Evolutionary conservation across 2,113 vertebrate genomes (phyloP).

Genomic region (Aphyosemion australe): DNA sequence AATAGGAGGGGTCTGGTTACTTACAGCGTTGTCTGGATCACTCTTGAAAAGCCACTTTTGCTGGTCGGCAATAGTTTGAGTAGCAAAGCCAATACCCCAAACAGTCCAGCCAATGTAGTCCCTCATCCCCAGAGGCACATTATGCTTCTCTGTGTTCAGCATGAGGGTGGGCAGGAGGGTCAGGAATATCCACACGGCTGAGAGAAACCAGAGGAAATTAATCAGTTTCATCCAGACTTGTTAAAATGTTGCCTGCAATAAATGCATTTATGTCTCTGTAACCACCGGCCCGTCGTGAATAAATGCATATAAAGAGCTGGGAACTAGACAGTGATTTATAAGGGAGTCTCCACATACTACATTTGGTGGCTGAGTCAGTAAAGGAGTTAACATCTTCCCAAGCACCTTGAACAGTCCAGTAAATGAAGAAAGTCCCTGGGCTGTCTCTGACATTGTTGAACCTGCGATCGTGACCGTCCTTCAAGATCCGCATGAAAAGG

Average conservation of each 20-base stretch:
- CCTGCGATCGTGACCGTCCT: conserved; percentile 80
- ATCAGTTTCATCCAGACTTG: conserved; percentile 10
- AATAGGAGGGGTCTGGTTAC: conserved; percentile 31
- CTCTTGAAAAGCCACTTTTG: conserved; percentile 83
- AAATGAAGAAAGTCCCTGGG: conserved; percentile 81
- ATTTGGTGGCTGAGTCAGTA: conserved; percentile 6
- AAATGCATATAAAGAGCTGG: conserved; percentile 29
- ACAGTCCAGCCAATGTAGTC: conserved; percentile 82
- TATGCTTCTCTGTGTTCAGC: conserved; percentile 75
- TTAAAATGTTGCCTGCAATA: conserved; percentile 4
- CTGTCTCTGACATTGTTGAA: conserved; percentile 81
- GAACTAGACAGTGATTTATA: conserved; percentile 52
- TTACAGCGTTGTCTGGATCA: conserved; percentile 79
- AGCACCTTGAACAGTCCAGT: conserved; percentile 85
- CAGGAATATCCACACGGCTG: conserved; percentile 83
- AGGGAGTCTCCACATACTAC: background rate
- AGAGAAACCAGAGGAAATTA: background rate
- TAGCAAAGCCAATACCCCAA: conserved; percentile 80
- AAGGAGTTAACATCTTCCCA: conserved; percentile 23
- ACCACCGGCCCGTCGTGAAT: conserved; percentile 9
- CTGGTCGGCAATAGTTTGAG: conserved; percentile 81
- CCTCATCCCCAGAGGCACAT: conserved; percentile 72
- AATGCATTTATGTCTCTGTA: conserved; percentile 9
- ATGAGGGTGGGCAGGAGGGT: conserved; percentile 84
- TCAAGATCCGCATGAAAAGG: conserved; percentile 82